Evolutionary conservation across 1,140 invertebrate species (phyloP).

Genomic region (Drosophila tsacasi): DNA sequence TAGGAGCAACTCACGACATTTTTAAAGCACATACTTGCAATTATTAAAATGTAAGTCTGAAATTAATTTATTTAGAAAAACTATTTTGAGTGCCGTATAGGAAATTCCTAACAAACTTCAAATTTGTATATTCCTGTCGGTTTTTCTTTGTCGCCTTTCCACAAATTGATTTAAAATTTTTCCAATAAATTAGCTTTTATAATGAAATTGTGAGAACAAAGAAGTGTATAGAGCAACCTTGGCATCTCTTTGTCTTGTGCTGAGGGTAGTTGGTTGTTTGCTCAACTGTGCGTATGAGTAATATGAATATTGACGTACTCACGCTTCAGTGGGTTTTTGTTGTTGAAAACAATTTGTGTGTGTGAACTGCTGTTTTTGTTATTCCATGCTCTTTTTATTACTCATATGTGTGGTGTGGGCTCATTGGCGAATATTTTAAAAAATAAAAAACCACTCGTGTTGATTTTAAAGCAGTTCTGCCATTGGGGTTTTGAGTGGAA

Average conservation of each 20-base stretch:
- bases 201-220: constrained; percentile 4
- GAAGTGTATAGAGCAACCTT: constrained; percentile 16
- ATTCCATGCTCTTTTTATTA: constrained; percentile 25
- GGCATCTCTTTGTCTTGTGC: constrained; percentile 22
- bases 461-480: constrained; percentile 56
- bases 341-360: constrained; percentile 62
- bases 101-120: background rate
- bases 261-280: constrained; percentile 40
- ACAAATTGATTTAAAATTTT: constrained; percentile 12
- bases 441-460: constrained; percentile 52
- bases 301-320: constrained; percentile 59
- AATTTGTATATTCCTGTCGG: background rate
- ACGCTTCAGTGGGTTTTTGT: constrained; percentile 61
- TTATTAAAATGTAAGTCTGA: no score
- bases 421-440: constrained; percentile 38
- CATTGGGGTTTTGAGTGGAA: constrained; percentile 29
- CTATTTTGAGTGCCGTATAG: no score
- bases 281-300: constrained; percentile 65
- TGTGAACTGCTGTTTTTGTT: constrained; percentile 25
- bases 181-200: constrained; percentile 21
- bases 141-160: background rate
- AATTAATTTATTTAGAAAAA: background rate
- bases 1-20: constrained; percentile 4
- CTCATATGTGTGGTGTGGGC: constrained; percentile 15
- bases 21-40: background rate